A percentile compares a stretch with the other conserved stretches of the same genome.
Conservation (phyloP, 2,888 invertebrate genomes). For the Abscondita cerata region DNA sequence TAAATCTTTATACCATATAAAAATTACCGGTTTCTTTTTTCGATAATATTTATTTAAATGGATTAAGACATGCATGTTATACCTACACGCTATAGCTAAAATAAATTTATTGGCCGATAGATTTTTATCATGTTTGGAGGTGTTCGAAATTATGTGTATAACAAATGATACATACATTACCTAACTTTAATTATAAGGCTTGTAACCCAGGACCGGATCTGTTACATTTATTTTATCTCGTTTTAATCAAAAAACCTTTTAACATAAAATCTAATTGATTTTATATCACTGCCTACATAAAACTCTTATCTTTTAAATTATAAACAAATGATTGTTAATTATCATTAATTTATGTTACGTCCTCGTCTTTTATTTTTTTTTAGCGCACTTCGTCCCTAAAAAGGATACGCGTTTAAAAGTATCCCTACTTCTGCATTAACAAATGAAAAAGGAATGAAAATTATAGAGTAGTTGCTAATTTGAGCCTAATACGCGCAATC, state of each 20-base stretch:
- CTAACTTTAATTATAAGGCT: slow-evolving; percentile 34
- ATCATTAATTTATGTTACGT: slow-evolving; percentile 1
- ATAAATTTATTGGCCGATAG: slow-evolving; percentile 40
- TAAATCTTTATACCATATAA: slow-evolving; percentile 32
- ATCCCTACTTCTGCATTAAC: too few species aligned
- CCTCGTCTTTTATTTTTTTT: too few species aligned
- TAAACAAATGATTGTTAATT: slow-evolving; percentile 7
- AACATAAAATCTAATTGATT: neutral
- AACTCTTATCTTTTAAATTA: neutral
- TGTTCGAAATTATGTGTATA: slow-evolving; percentile 45
- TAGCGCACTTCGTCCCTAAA: too few species aligned
- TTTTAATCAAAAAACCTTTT: neutral
- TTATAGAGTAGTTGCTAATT: too few species aligned
- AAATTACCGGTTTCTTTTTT: slow-evolving; percentile 35
- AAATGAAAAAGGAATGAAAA: too few species aligned
- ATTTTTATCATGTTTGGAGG: slow-evolving; percentile 41
- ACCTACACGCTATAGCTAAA: slow-evolving; percentile 43
- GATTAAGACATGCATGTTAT: slow-evolving; percentile 49
- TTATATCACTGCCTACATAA: too few species aligned
- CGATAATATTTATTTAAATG: slow-evolving; percentile 46
- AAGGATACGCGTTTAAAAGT: too few species aligned
- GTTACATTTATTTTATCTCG: slow-evolving; percentile 3
- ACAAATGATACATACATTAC: slow-evolving; percentile 44
- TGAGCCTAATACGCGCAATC: too few species aligned
- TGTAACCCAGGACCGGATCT: slow-evolving; percentile 28